These are phyloP conservation scores for Amiota communis DNA, from an alignment of 2,888 invertebrate genomes.

Conservation along the genomic window DNA sequence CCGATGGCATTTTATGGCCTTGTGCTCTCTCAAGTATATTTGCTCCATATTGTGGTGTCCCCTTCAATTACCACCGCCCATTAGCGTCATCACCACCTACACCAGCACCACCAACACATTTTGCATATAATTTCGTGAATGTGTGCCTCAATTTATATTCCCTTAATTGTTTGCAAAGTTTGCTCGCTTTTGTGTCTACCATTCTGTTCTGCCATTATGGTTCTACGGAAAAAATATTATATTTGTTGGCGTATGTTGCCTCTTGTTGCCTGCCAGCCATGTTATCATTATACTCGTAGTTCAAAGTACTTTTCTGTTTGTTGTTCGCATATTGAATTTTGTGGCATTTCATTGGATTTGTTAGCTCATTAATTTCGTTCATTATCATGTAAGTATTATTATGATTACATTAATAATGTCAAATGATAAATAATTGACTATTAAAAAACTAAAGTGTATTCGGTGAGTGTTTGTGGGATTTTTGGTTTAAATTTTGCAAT, in stretches of 20 bases:
- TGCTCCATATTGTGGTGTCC: background rate
- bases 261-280: too few relatives aligned
- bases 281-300: too few relatives aligned
- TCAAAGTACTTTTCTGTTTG: background rate
- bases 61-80: too few relatives aligned
- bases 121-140: conserved; percentile 6
- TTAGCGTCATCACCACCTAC: background rate
- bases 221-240: background rate
- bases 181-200: background rate
- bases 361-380: conserved; percentile 18
- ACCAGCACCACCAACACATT: background rate
- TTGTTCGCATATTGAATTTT: background rate
- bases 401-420: background rate
- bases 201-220: background rate
- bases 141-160: conserved; percentile 16
- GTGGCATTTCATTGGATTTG: conserved; percentile 5
- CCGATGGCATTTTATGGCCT: conserved; percentile 13
- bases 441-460: background rate
- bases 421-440: too few relatives aligned
- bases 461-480: background rate
- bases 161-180: conserved; percentile 16
- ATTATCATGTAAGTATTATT: background rate
- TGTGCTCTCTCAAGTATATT: conserved; percentile 1
- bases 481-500: background rate
- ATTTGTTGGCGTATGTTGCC: too few relatives aligned